Evolutionary conservation across 2,888 invertebrate genomes (phyloP).

Genomic region (Nasonovia ribisnigri): DNA sequence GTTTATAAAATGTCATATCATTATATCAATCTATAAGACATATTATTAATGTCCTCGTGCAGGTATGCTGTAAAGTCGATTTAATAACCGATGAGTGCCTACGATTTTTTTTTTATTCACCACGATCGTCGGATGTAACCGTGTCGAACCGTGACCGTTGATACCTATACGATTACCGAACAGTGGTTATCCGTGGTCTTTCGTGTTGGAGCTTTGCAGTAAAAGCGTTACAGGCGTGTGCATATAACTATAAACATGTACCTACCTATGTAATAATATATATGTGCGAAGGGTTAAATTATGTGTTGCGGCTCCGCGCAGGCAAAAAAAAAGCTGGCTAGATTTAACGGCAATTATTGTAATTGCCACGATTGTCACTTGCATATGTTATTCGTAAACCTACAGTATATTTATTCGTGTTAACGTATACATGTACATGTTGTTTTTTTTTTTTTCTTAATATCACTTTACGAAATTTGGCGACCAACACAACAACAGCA

Average conservation of each 20-base stretch:
- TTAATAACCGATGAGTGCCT: background rate
- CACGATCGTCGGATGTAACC: background rate
- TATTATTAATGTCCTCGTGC: background rate
- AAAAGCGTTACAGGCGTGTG: background rate
- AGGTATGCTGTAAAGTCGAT: background rate
- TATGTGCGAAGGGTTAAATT: slow-evolving; percentile 4
- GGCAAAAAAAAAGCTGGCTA: background rate
- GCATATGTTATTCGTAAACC: slow-evolving; percentile 21
- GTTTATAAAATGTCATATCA: background rate
- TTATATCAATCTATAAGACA: background rate
- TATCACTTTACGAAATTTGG: slow-evolving; percentile 26
- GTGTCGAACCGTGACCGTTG: background rate
- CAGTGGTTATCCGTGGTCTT: background rate
- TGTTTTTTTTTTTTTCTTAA: slow-evolving; percentile 13
- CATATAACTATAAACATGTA: background rate
- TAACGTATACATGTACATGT: background rate
- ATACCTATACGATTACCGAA: background rate
- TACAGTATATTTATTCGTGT: background rate
- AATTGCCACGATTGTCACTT: slow-evolving; percentile 36
- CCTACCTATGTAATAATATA: background rate
- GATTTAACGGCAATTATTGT: slow-evolving; percentile 26
- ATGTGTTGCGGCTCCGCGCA: background rate
- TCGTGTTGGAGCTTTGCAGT: background rate
- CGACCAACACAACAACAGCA: background rate
- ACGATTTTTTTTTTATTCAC: background rate